Base-by-base conservation (phyloP, 2,113 vertebrate species). In the Sturnus vulgaris region DNA sequence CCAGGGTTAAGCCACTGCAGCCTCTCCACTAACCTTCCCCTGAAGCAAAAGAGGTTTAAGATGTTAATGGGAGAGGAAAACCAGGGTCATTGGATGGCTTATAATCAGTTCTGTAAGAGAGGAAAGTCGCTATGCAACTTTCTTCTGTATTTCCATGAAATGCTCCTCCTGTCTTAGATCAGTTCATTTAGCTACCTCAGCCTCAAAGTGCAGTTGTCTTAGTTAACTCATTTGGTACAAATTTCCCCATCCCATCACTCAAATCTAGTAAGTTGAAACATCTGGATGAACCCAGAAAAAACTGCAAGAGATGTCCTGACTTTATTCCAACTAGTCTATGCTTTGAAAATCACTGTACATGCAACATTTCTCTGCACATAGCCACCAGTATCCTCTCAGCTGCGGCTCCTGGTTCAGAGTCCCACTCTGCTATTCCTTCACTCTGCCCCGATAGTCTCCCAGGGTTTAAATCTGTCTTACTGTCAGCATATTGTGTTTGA, bases 11-110 rank as follows among this genome's bases (percentile, higher is more conserved):
- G 23, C 30, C 44, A 52, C 49, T 82, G 63, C 56, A 81, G 59
- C 39, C 31, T 70, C 60, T 61, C 52, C 68, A 71, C 56, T 52
- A 90, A 47, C 33, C 22, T 59, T 81, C 6, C 46, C 63, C 42
- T 56, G 47, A 90, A 90, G 71, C 28, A 85, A 77, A 82, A 42
- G 42, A 76, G 27, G 35, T 82, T 89, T 91, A 77, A 94, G 55
- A 82, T 52, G 56, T 46, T 83, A 94, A 94, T 44, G 47, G 30
- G 11, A 50, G 39, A 94, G 52, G 76, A 90, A 89, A 91, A 75
- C 56, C 8, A 39, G 52, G 55, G 75, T 70, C 52, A 68, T 3
- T 61, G 60, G 24, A 47, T 56, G 42, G 39, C 22, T 57, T 77
- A 88, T 27, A 80, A 85, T 90, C 50, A 80, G 33, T 66, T 77